phyloP scores from a whole-genome alignment of 1,140 invertebrate genomes.

The Calliopsis andreniformis region DNA sequence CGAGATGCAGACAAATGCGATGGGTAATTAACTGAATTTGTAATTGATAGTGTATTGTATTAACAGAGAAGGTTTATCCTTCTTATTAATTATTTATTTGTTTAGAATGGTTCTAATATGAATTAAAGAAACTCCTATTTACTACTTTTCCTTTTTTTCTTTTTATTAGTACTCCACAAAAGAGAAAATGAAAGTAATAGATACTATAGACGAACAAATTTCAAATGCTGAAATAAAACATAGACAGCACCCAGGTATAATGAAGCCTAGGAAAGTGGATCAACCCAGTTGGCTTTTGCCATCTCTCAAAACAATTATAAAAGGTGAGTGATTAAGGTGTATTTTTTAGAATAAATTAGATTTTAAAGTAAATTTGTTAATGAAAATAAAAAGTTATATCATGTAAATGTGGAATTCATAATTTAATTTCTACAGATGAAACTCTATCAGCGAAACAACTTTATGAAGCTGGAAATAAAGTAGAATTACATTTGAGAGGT shows the following conservation, averaged over 20 bases:
- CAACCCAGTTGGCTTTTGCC: constrained; percentile 84
- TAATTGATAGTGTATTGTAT: not conserved
- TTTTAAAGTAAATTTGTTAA: too few species aligned
- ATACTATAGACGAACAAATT: constrained; percentile 81
- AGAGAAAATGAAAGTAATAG: constrained; percentile 80
- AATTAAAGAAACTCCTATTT: too few species aligned
- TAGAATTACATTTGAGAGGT: constrained; percentile 84
- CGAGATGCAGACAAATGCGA: constrained; percentile 17
- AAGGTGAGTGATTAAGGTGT: constrained; percentile 64
- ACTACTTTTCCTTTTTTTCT: constrained; percentile 82
- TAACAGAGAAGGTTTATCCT: not conserved
- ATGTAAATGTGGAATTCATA: too few species aligned
- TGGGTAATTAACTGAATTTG: constrained; percentile 21
- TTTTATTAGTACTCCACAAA: constrained; percentile 71
- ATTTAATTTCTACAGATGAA: constrained; percentile 63
- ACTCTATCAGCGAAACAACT: constrained; percentile 82
- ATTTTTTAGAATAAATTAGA: not conserved
- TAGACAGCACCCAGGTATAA: constrained; percentile 86
- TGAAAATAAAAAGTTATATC: too few species aligned
- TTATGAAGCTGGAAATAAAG: constrained; percentile 79
- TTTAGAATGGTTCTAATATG: too few species aligned
- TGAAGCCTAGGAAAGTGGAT: constrained; percentile 77
- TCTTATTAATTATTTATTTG: not conserved
- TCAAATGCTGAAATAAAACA: constrained; percentile 84
- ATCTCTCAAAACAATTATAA: constrained; percentile 81